phyloP scores from a whole-genome alignment of 2,113 vertebrate species.

The Indicator indicator region DNA sequence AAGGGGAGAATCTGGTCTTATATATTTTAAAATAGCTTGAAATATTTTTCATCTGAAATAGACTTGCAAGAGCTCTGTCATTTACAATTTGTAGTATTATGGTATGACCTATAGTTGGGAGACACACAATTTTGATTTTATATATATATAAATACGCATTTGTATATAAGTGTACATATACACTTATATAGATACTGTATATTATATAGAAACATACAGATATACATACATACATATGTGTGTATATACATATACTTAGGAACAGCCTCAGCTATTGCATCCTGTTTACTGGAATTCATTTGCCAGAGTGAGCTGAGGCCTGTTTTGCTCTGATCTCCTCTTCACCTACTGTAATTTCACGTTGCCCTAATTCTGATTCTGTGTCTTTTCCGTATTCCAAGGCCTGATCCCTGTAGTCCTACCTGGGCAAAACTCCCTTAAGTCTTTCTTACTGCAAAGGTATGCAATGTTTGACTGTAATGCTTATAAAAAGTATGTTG shows the following conservation, averaged over 20 bases:
- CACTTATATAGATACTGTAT: conserved; percentile 44
- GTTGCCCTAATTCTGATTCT: not conserved
- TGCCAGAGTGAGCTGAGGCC: not conserved
- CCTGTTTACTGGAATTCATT: conserved; percentile 4
- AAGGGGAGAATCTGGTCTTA: conserved; percentile 10
- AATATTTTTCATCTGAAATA: conserved; percentile 48
- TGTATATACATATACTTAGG: conserved; percentile 27
- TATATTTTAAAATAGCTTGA: conserved; percentile 34
- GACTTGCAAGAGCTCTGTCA: conserved; percentile 27
- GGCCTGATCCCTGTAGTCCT: not conserved
- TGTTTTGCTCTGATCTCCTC: not conserved
- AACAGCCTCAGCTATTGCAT: conserved; percentile 29
- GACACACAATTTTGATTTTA: conserved; percentile 17
- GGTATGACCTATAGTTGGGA: conserved; percentile 9
- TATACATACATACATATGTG: conserved; percentile 1
- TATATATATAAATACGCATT: conserved; percentile 8
- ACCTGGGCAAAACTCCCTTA: not conserved
- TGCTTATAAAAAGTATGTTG: not conserved
- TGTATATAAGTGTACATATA: conserved; percentile 53
- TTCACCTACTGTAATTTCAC: not conserved
- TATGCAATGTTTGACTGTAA: not conserved
- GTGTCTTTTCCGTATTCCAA: not conserved
- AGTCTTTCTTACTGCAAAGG: not conserved
- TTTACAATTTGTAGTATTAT: conserved; percentile 25
- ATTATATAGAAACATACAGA: not conserved